Conservation (phyloP, 2,113 vertebrate species). For the Copsychus sechellarum region DNA sequence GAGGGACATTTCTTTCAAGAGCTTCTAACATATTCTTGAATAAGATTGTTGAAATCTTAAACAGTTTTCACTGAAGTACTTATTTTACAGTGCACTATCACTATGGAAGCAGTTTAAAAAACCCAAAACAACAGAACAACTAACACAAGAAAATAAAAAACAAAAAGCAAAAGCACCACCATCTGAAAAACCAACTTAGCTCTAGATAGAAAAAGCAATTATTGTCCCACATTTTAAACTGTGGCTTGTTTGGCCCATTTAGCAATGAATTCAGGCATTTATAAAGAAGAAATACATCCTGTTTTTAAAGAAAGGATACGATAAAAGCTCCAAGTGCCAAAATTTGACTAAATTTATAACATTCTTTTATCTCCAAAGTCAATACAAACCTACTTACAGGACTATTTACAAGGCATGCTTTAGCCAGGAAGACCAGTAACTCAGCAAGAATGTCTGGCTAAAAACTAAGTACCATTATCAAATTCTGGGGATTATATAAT, state of each 20-base stretch:
- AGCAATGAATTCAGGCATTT: not conserved
- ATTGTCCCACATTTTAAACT: not conserved
- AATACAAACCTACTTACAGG: not conserved
- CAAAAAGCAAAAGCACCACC: not conserved
- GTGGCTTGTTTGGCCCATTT: not conserved
- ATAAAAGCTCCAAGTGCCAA: not conserved
- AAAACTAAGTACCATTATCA: not conserved
- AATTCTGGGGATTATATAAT: not conserved
- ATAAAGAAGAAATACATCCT: not conserved
- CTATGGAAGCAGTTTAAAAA: not conserved
- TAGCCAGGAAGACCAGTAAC: slow-evolving; percentile 4
- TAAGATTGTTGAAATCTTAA: not conserved
- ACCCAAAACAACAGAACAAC: not conserved
- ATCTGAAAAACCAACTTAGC: not conserved
- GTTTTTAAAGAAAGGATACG: not conserved
- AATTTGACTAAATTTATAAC: slow-evolving; percentile 7
- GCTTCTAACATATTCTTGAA: not conserved
- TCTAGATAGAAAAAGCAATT: not conserved
- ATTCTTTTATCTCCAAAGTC: not conserved
- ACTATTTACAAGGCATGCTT: not conserved
- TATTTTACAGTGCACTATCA: not conserved
- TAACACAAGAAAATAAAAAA: not conserved
- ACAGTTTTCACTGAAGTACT: not conserved
- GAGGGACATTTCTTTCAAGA: not conserved
- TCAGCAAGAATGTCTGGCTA: not conserved